Evolutionary conservation across 2,888 invertebrate species (phyloP), one percentile per base, ranked within the genome.

Genomic region (Diploptera punctata): DNA sequence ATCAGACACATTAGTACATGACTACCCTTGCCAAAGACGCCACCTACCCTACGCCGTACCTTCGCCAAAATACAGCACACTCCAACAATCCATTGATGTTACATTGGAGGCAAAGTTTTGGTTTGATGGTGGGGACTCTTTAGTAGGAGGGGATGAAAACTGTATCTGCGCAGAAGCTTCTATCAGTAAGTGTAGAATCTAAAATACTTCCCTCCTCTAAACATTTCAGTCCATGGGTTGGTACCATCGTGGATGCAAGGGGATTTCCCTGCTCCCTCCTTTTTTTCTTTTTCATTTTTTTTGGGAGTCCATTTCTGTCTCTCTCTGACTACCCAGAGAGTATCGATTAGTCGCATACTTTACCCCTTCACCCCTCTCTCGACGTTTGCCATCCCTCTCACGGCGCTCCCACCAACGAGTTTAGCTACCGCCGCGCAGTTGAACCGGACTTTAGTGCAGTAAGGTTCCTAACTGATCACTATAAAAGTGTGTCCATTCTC

Each of bases 171-270:
- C 57, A 57, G 57, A 57, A n/a, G n/a, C n/a, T n/a, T n/a, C n/a
- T n/a, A n/a, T n/a, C n/a, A n/a, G n/a, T n/a, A n/a, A n/a, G n/a
- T n/a, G n/a, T n/a, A n/a, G n/a, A n/a, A n/a, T n/a, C n/a, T n/a
- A n/a, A n/a, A n/a, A n/a, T n/a, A n/a, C n/a, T n/a, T 29, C 44
- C 26, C 65, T 47, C 65, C 47, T 47, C 65, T 65, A 18, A n/a
- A n/a, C 65, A 26, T 24, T 29, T 43, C 47, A 65, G 65, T 65
- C 26, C 47, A 65, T 65, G 65, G 65, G 65, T 65, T 65, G 65
- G 65, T 29, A 65, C 65, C 65, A 44, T 44, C 47, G 26, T 29
- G 65, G 47, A n/a, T n/a, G 65, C 65, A 65, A 44, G 44, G 44
- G 43, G 26, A 13, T n/a, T n/a, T n/a, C n/a, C n/a, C n/a, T n/a